Base-by-base conservation (phyloP, 2,797 vertebrate species). In the Smutsia gigantea region DNA sequence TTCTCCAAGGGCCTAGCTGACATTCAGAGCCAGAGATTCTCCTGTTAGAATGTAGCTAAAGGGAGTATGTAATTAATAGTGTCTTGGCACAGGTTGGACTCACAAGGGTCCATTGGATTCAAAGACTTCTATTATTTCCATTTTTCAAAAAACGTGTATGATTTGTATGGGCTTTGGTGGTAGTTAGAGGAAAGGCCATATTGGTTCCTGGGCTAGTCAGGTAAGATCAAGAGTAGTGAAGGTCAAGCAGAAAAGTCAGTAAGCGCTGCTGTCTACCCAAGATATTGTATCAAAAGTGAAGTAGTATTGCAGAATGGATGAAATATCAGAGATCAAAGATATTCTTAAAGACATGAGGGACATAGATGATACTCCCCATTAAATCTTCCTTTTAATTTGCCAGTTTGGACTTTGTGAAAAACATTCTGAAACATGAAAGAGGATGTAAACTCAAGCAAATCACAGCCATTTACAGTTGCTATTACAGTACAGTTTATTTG, bases 51-150 rank as follows among this genome's bases (percentile, higher is more conserved):
- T 42, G 13, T 8, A 82, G 17, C 21, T 53, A 77, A 68, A 34
- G 42, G n/a, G 0, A 27, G 3, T 64, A 64, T 63, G 18, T n/a
- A 95, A 72, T 74, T 66, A 87, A 25, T 21, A 37, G 55, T 69
- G 25, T 14, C 7, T n/a, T 51, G 21, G 11, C 5, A 29, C 2
- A n/a, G 8, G 5, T 17, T 75, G 23, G 18, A 4, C 4, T 81
- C 13, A 39, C 23, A 31, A 0, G 51, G 42, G 10, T 42, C 0
- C 29, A 49, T 12, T 29, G 12, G 3, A 2, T 72, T 5, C n/a
- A 23, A 69, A 4, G 18, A 42, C 31, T 39, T 37, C 61, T 19
- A 25, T 8, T 18, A 51, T 34, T 64, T 64, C 15, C 3, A 19
- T 27, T 79, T 72, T 34, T 2, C 25, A 71, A 7, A 87, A 46